Evolutionary conservation across 2,113 vertebrate species (phyloP), one percentile per base, ranked within the genome.

Genomic region (Micromys minutus): DNA sequence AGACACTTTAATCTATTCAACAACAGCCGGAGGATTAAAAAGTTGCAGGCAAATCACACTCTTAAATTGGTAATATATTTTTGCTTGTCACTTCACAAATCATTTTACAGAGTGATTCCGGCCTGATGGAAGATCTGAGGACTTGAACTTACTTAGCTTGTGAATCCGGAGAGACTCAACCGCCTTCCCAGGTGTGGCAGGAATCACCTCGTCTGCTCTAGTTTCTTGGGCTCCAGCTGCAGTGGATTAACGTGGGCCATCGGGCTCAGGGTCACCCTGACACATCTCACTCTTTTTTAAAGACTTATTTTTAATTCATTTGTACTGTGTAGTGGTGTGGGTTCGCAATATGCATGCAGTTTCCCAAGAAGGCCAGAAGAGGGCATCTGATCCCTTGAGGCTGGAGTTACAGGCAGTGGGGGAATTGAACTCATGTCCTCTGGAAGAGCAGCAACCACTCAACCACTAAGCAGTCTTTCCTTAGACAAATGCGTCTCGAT

Each of bases 11-110:
- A 98, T 98, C 98, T 98, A 93, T 95, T 95, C 97, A 96, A 97
- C 98, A 98, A 94, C 98, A 97, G 97, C 97, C 97, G 13, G 89
- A 97, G 98, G 98, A 98, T 98, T 98, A 98, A 97, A 97, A 98
- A 98, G 98, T 98, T 98, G 97, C 98, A 96, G 97, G 97, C 97
- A 97, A 97, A 98, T 98, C 98, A 97, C 95, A 47, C 96, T 89
- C 97, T 96, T 96, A 93, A 97, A 98, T 96, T 97, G 98, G 97
- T 97, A 93, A 96, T 97, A 95, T 91, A 94, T 97, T 97, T 97
- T 93, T 87, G 93, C 97, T 89, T 98, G 98, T 98, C 97, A 97
- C 88, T 97, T 97, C 98, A 98, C 97, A 97, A 95, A 98, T 98
- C 95, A 94, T 94, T 97, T 97, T 81, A 74, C 95, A 96, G 97